Base-by-base conservation (phyloP, 2,113 vertebrate genomes). In the Ictalurus punctatus region DNA sequence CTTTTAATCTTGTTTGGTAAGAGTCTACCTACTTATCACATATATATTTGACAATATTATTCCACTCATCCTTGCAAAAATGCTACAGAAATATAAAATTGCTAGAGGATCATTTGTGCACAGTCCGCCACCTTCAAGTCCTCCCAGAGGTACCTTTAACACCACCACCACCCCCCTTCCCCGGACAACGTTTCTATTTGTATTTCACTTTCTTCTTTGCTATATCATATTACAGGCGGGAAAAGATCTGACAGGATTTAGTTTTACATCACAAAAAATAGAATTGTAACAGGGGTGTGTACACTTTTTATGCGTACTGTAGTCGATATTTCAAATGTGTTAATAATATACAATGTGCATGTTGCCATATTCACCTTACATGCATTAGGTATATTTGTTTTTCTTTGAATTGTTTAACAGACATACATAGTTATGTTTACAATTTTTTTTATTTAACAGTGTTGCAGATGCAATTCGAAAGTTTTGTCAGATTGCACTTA, bases 401-500 rank as follows among this genome's bases (percentile, higher is more conserved):
- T 19, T 30, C 1, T n/a, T 67, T 63, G 12, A 69, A 54, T 16
- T 71, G 1, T 54, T 3, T 85, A 2, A 67, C 21, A 44, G 9
- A 34, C 1, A 83, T 61, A 44, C 9, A 23, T 83, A 8, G n/a
- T 25, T 83, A 81, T 27, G 0, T 1, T 67, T 48, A 12, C 34
- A 6, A 0, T 34, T 54, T 48, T 54, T 73, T 52, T 52, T 1
- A 89, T 30, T 65, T 89, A 2, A 84, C 58, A 96, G 95, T 80
- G 56, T 95, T 59, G 80, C 88, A 84, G 74, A 90, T 0, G 2
- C 0, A 0, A 67, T 96, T 34, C 27, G 21, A 0, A 0, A 0
- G 5, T 71, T 95, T 10, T 94, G 95, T 21, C 71, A 44, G 3
- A 0, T 0, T 9, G 21, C 93, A 54, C 93, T 56, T 84, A 25